phyloP scores from a whole-genome alignment of 2,888 invertebrate genomes.

The Isoperla grammatica region DNA sequence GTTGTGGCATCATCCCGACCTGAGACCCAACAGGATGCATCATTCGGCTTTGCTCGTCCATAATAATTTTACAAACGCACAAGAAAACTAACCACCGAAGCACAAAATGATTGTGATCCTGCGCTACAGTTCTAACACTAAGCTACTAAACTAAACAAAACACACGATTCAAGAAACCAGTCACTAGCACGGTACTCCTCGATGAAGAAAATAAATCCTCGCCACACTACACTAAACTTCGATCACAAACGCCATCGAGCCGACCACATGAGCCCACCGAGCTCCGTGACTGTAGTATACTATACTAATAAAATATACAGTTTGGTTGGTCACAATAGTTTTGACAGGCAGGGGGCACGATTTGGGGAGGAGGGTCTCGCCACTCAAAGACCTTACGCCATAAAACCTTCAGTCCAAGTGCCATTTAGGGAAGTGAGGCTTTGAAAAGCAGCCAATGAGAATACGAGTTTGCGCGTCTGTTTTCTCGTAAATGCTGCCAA shows the following conservation, averaged over 20 bases:
- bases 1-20: conserved; percentile 72
- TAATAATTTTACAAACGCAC: conserved; percentile 37
- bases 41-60: conserved; percentile 79
- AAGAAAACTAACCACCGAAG: no score
- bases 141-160: not conserved
- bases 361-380: conserved; percentile 33
- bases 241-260: conserved; percentile 11
- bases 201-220: not conserved
- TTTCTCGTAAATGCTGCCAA: conserved; percentile 32
- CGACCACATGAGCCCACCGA: conserved; percentile 22
- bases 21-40: conserved; percentile 54
- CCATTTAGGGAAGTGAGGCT: conserved; percentile 37
- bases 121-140: no score
- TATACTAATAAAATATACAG: conserved; percentile 29
- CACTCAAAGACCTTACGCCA: conserved; percentile 35
- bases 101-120: no score
- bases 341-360: conserved; percentile 32
- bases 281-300: conserved; percentile 20
- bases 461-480: conserved; percentile 35
- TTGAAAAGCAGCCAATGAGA: conserved; percentile 35
- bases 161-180: not conserved
- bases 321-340: conserved; percentile 26
- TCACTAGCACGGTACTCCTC: no score
- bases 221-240: not conserved
- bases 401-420: conserved; percentile 37